A percentile compares a stretch with the other conserved stretches of the same genome.
These are phyloP conservation scores for Xestia c-nigrum DNA, from an alignment of 2,888 invertebrate genomes.

Conservation along the genomic window DNA sequence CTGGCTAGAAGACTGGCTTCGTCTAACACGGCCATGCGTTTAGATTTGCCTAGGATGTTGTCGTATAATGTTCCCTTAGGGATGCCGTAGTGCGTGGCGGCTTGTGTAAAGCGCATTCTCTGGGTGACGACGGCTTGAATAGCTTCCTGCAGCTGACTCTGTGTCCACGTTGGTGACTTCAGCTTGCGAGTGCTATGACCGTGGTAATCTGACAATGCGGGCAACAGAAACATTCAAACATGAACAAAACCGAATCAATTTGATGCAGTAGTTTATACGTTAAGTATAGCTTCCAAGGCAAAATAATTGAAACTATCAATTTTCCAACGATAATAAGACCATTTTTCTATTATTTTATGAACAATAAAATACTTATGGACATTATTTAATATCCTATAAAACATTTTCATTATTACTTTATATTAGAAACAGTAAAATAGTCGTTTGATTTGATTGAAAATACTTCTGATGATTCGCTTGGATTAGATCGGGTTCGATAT, in stretches of 20 bases:
- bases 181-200: slow-evolving; percentile 92
- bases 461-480: slow-evolving; percentile 36
- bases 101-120: slow-evolving; percentile 94
- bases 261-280: slow-evolving; percentile 35
- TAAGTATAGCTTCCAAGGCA: neutral
- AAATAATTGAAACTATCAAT: slow-evolving; percentile 10
- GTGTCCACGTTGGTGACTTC: slow-evolving; percentile 94
- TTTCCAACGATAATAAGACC: neutral
- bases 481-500: slow-evolving; percentile 37
- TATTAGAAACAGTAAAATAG: slow-evolving; percentile 53
- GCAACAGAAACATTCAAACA: slow-evolving; percentile 71
- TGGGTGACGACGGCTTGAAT: slow-evolving; percentile 94
- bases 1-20: slow-evolving; percentile 91
- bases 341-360: slow-evolving; percentile 43
- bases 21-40: slow-evolving; percentile 94
- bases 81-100: slow-evolving; percentile 93
- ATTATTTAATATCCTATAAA: slow-evolving; percentile 42
- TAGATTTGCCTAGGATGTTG: slow-evolving; percentile 94
- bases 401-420: slow-evolving; percentile 53
- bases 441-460: slow-evolving; percentile 53
- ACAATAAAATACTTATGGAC: slow-evolving; percentile 51
- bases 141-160: slow-evolving; percentile 93
- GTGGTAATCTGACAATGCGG: slow-evolving; percentile 86
- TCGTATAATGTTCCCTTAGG: slow-evolving; percentile 95
- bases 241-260: slow-evolving; percentile 33